Evolutionary conservation across 2,113 vertebrate species (phyloP).

Genomic region (Cavia aperea): DNA sequence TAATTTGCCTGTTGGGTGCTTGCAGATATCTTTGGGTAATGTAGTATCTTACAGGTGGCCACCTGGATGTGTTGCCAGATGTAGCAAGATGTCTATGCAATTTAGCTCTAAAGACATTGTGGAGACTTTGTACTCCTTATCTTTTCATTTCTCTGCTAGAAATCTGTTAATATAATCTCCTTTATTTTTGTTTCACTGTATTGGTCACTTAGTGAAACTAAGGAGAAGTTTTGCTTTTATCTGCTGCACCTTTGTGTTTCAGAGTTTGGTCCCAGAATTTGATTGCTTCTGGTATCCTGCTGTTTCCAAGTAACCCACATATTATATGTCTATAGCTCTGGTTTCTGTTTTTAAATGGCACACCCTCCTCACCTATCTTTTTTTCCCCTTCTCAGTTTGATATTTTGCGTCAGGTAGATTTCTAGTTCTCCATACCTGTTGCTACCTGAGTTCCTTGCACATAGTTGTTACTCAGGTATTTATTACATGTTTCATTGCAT

Average conservation of each 20-base stretch:
- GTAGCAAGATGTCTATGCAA: neutral
- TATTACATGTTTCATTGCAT: neutral
- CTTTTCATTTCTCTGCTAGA: neutral
- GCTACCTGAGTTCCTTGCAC: neutral
- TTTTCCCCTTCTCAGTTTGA: neutral
- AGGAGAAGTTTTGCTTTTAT: neutral
- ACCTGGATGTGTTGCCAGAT: neutral
- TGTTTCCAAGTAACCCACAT: neutral
- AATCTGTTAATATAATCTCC: neutral
- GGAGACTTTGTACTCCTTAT: neutral
- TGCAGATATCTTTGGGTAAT: neutral
- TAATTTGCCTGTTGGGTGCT: neutral
- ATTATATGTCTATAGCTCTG: neutral
- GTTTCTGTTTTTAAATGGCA: constrained; percentile 25
- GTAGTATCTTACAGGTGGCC: neutral
- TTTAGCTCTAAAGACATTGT: neutral
- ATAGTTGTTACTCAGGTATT: neutral
- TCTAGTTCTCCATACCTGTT: constrained; percentile 25
- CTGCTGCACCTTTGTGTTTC: neutral
- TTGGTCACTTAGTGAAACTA: neutral
- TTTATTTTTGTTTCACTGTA: neutral
- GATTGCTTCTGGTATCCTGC: neutral
- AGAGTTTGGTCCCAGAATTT: neutral
- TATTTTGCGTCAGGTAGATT: constrained; percentile 46
- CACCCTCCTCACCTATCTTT: neutral